Base-by-base conservation (phyloP, 2,113 vertebrate genomes). In the Mus spicilegus region DNA sequence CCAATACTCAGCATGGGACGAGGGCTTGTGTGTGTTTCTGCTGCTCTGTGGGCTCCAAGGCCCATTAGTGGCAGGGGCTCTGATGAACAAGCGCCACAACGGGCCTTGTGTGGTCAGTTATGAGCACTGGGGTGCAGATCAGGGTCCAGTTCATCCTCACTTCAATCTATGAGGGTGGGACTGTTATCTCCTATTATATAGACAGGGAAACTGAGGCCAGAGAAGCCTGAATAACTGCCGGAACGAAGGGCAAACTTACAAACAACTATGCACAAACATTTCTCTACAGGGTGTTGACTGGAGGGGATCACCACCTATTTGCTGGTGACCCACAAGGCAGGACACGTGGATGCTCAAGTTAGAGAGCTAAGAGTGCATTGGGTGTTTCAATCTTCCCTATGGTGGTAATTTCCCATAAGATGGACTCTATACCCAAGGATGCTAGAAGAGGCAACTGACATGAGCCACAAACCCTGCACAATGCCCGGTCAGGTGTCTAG, bases 1-100 rank as follows among this genome's bases (percentile, higher is more conserved):
- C 46, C 5, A 8, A 20, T 0, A 13, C 56, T 28, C 1, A 5
- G 13, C n/a, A 19, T 0, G 39, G 69, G 16, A 28, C 0, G 12
- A 24, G 69, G 36, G 39, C 11, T 28, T 11, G 3, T 58, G 16
- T 16, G 5, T 11, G 16, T 69, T 46, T 63, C 20, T 6, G 26
- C n/a, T 46, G 22, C 82, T 33, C 19, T 0, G 0, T 7, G 61
- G 33, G 26, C 7, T 65, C 65, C 22, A 6, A 0, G 42, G 46
- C 9, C 26, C 24, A 80, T 17, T 20, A 13, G 77, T 5, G 30
- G 61, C 26, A 56, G 26, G 0, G 56, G 22, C 13, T 5, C 5
- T 3, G 75, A 14, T n/a, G 30, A 20, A 8, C 0, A 4, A 9
- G 42, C 14, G 7, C n/a, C 13, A 22, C 30, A 1, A 1, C 30